Evolutionary conservation across 2,888 invertebrate genomes (phyloP), one percentile per base, ranked within the genome.

Genomic region (Barypeithes pellucidus): DNA sequence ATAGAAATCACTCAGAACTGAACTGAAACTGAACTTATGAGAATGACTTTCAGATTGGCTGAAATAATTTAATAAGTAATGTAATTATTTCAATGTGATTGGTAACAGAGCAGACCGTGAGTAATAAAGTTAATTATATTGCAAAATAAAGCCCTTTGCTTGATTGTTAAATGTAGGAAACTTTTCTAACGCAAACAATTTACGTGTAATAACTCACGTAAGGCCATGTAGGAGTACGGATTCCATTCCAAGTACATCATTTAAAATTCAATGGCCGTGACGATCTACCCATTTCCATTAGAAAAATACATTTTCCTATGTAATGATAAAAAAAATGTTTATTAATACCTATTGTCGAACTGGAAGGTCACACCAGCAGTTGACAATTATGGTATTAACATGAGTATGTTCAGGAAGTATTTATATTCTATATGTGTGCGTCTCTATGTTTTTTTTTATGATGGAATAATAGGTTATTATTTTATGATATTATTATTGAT

Each of bases 361-460:
- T 12, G 0, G 50, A 50, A 50, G 50, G 50, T 22, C 12, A 50
- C 16, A 50, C 11, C 2, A 11, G 12, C 22, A 50, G 22, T 16
- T 22, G 50, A 50, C 50, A 50, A 50, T 50, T n/a, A 22, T 22
- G n/a, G 22, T 22, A 50, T 50, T 50, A 22, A 24, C 50, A 50
- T 22, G n/a, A 50, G 24, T 20, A 50, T 50, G 12, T 50, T 22
- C 50, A 50, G 50, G 50, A 50, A 50, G 50, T 50, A 3, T 47
- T 14, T 43, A 16, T 29, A 16, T 3, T 14, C n/a, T 22, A 22
- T 20, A 4, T 47, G 2, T 47, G 9, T 12, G 20, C 9, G 24
- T n/a, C n/a, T n/a, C n/a, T n/a, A n/a, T 24, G 24, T 24, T 29
- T 5, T 11, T 50, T 50, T 22, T 50, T 50, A 20, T 50, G 20